Evolutionary conservation across 2,113 vertebrate species (phyloP).

Genomic region (Rhodinocichla rosea): DNA sequence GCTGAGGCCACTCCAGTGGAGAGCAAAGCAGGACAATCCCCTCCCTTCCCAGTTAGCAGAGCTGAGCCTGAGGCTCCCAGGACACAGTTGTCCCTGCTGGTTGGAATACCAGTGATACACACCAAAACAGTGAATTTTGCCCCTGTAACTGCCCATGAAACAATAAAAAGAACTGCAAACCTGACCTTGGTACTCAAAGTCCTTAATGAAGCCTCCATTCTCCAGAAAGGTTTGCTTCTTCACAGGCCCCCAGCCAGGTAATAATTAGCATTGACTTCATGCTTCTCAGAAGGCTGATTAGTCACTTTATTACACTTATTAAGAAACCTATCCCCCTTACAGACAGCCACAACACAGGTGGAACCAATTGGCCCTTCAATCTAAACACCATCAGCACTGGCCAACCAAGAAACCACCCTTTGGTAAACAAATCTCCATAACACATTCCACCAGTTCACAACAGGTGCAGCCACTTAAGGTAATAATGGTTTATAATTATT

Average conservation of each 20-base stretch:
- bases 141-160: neutral
- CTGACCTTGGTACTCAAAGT: neutral
- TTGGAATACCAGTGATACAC: neutral
- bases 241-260: neutral
- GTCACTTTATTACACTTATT: neutral
- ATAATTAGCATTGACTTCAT: neutral
- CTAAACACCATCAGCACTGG: neutral
- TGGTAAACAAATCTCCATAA: neutral
- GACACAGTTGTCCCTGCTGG: fast-evolving
- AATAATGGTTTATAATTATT: too few relatives aligned
- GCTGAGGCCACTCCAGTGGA: fast-evolving
- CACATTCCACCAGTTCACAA: neutral
- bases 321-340: neutral
- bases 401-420: neutral
- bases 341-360: neutral
- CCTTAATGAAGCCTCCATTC: neutral
- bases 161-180: neutral
- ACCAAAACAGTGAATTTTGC: neutral
- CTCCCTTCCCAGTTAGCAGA: neutral
- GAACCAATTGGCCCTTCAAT: neutral
- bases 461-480: neutral
- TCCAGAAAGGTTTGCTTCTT: neutral
- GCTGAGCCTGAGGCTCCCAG: neutral
- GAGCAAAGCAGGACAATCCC: neutral
- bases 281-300: neutral